Conservation (phyloP, 2,888 invertebrate genomes). For the Branchellion lobata region DNA sequence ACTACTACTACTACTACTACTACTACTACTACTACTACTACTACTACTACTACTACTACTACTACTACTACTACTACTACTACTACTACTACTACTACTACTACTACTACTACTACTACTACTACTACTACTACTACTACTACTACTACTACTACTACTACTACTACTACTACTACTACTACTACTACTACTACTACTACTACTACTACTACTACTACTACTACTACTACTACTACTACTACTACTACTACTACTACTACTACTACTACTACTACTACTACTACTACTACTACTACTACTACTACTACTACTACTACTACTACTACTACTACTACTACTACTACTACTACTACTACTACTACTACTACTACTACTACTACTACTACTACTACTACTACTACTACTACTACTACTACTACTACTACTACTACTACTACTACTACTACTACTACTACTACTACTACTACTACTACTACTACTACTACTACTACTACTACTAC, state of each 20-base stretch:
- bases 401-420: conserved; percentile 43
- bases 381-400: conserved; percentile 44
- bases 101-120: conserved; percentile 38
- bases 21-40: conserved; percentile 41
- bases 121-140: conserved; percentile 20
- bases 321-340: conserved; percentile 44
- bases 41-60: conserved; percentile 29
- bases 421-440: conserved; percentile 44
- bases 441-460: conserved; percentile 24
- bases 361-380: conserved; percentile 44
- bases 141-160: conserved; percentile 20
- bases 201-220: conserved; percentile 22
- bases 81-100: conserved; percentile 40
- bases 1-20: conserved; percentile 43
- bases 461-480: too few relatives aligned
- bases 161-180: conserved; percentile 16
- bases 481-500: too few relatives aligned
- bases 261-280: conserved; percentile 30
- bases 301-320: conserved; percentile 36
- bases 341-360: conserved; percentile 44
- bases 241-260: conserved; percentile 36
- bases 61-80: conserved; percentile 15
- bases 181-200: conserved; percentile 20
- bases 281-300: conserved; percentile 22
- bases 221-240: conserved; percentile 39